Conservation (phyloP, 2,888 invertebrate genomes). For the Drosophila recens region DNA sequence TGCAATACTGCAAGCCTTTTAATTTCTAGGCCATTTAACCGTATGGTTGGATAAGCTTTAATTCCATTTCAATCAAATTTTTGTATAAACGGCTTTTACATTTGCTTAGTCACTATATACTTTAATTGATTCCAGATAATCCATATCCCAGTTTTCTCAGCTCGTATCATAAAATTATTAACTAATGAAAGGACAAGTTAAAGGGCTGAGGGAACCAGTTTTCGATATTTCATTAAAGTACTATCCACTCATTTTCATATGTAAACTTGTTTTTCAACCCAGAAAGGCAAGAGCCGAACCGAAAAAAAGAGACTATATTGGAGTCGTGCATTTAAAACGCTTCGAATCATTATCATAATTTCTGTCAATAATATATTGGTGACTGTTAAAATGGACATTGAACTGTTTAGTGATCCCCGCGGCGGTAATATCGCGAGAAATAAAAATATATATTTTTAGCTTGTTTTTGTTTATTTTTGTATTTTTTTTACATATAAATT, state of each 20-base stretch:
- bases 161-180: neutral
- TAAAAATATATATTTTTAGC: neutral
- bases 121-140: neutral
- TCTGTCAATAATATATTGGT: constrained; percentile 5
- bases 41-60: no score
- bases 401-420: constrained; percentile 8
- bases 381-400: constrained; percentile 6
- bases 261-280: constrained; percentile 32
- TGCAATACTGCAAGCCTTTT: no score
- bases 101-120: neutral
- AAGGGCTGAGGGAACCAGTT: constrained; percentile 47
- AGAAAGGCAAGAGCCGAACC: neutral
- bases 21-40: no score
- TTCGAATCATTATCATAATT: constrained; percentile 15
- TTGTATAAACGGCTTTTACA: no score
- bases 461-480: neutral
- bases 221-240: constrained; percentile 2
- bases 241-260: neutral
- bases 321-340: constrained; percentile 11
- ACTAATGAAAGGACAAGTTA: constrained; percentile 38
- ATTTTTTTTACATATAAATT: constrained; percentile 2
- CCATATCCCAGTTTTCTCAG: neutral
- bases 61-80: no score
- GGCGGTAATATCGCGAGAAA: constrained; percentile 2
- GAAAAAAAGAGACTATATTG: constrained; percentile 9